Base-by-base conservation (phyloP, 2,797 vertebrate genomes). In the Cephalopachus bancanus region DNA sequence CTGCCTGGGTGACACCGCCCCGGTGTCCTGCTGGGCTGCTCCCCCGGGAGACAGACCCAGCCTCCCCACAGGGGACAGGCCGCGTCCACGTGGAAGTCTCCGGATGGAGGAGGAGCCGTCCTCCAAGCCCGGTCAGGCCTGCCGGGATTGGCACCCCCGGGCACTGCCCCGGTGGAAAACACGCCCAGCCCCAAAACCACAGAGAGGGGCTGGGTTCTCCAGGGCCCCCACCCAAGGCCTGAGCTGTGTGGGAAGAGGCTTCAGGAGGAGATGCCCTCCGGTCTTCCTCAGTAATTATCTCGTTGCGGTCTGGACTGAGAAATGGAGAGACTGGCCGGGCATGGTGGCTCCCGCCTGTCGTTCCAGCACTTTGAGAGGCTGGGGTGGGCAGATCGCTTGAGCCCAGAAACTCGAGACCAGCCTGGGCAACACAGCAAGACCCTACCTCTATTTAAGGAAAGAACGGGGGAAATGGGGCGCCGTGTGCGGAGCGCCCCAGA, bases 221-320 rank as follows among this genome's bases (percentile, higher is more conserved):
- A 30, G 49, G 10, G 26, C 12, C 16, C 64, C 55, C 1, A 6
- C 10, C 74, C 44, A 0, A 53, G 10, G 0, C 2, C 76, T 33
- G 15, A 0, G 26, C 75, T 16, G 1, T 0, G 6, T 0, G 0
- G n/a, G 11, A 44, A 74, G 44, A 20, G 69, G 76, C 2, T 37
- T 37, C 37, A 3, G 22, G 60, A 33, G 17, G 72, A 33, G 5
- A 28, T 10, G 28, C 16, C 72, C 76, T 28, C 64, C 59, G 1
- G 0, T 26, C 7, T 6, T 20, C 49, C 59, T 67, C 7, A 3
- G 30, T 1, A 6, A 53, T 33, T 12, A 4, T 28, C 64, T 67
- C 1, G 3, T 6, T 72, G 16, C 53, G 0, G 16, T 59, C 80
- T 5, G 30, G 62, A n/a, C 65, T 57, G 24, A 51, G 90, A 30